Base-by-base conservation (phyloP, 2,888 invertebrate species). In the Drosophila stalkeri region DNA sequence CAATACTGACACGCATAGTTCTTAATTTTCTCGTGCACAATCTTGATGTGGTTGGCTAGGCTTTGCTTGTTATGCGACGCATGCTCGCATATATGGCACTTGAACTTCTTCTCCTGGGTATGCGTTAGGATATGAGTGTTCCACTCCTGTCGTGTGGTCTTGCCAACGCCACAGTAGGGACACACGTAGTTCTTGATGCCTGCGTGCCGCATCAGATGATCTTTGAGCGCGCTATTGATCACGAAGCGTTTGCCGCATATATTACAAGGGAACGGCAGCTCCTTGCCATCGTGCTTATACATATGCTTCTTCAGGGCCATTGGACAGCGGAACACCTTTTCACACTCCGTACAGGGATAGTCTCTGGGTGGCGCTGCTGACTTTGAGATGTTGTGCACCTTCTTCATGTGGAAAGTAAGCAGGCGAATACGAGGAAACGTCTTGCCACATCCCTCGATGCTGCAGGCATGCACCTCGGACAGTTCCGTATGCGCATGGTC, bases 141-240 rank as follows among this genome's bases (percentile, higher is more conserved):
- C 87, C 92, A 89, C 56, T 92, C 92, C 64, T 92, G 92, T 0
- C 92, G 77, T 2, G 92, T 92, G 3, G 92, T 92, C 63, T 92
- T 92, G 3, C 91, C 92, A 14, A 92, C 91, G 1, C 92, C 92
- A 64, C 92, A 92, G 55, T 92, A 91, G 0, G 92, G 92, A 43
- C 92, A 92, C 3, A 92, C 91, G 51, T 92, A 92, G 67, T 92
- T 92, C 69, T 92, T 92, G 23, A 93, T 92, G 6, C 92, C 93
- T 0, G 92, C 91, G 64, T 92, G 92, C 0, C 92, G 86, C 89
- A 92, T 92, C 23, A 92, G 72, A 72, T 92, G 93, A 64, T 92
- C 93, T 64, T 92, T 92, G 2, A 93, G 79, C 0, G 92, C 92
- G 27, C 92, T 91, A 41, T 91, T 92, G 7, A 92, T 92, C 18